Evolutionary conservation across 2,113 vertebrate genomes (phyloP).

Genomic region (Melanocharis versteri): DNA sequence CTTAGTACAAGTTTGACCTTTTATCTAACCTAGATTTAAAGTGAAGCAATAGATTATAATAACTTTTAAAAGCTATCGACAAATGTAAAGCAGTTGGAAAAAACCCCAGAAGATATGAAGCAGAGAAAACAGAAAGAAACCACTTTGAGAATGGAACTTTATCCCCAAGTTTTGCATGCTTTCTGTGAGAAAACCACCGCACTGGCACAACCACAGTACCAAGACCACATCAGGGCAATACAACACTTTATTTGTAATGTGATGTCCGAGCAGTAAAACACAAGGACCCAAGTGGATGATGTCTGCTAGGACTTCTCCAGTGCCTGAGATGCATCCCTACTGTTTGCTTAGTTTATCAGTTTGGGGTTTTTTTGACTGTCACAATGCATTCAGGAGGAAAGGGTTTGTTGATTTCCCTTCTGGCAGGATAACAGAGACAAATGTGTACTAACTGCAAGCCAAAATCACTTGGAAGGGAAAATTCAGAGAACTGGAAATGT

Average conservation of each 20-base stretch:
- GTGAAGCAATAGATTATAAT: background rate
- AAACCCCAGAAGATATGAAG: background rate
- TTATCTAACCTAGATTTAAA: background rate
- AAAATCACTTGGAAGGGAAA: background rate
- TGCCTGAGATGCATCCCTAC: background rate
- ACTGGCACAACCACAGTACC: background rate
- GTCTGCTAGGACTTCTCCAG: background rate
- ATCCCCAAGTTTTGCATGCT: background rate
- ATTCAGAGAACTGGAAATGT: background rate
- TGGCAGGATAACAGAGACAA: background rate
- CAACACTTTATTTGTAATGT: background rate
- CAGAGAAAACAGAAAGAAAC: background rate
- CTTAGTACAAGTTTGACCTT: background rate
- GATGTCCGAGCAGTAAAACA: background rate
- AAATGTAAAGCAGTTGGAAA: background rate
- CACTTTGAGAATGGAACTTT: background rate
- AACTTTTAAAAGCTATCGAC: background rate
- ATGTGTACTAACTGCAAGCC: background rate
- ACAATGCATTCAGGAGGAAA: background rate
- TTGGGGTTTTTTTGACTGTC: background rate
- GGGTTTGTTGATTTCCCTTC: background rate
- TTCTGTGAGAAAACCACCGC: background rate
- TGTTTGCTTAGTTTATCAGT: background rate
- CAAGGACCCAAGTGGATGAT: background rate
- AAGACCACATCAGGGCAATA: background rate